Conservation (phyloP, 2,888 invertebrate genomes). For the Nipponacmea schrenckii region DNA sequence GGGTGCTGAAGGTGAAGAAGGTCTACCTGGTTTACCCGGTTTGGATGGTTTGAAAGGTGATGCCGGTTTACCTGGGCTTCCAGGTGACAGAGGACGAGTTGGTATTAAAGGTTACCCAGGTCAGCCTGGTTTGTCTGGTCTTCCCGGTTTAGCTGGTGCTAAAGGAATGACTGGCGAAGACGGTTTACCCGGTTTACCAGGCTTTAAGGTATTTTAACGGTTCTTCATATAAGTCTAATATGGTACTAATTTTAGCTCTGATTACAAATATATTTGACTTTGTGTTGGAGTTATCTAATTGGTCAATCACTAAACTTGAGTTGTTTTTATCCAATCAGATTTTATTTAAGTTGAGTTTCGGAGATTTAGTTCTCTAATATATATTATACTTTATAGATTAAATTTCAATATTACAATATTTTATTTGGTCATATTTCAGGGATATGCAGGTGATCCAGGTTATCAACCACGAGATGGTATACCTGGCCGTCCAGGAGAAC, state of each 20-base stretch:
- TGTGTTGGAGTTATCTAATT: too few species aligned
- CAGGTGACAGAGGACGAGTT: constrained; percentile 66
- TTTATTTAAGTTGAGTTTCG: too few species aligned
- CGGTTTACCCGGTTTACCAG: constrained; percentile 44
- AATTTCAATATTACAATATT: too few species aligned
- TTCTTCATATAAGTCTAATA: too few species aligned
- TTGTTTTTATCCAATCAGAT: constrained; percentile 6
- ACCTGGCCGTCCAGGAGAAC: constrained; percentile 54
- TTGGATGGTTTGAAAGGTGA: constrained; percentile 53
- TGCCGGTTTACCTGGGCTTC: constrained; percentile 59
- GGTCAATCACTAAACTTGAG: too few species aligned
- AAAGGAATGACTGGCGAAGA: constrained; percentile 50
- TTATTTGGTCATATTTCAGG: background rate
- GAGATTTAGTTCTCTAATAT: too few species aligned
- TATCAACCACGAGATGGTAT: constrained; percentile 36
- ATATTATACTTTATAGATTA: too few species aligned
- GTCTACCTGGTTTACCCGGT: constrained; percentile 44
- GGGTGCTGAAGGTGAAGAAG: constrained; percentile 49
- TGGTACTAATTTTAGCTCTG: too few species aligned
- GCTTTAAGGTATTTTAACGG: background rate
- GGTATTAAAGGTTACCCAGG: constrained; percentile 67
- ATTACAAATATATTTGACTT: background rate
- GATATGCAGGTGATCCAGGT: background rate
- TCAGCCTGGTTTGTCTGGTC: constrained; percentile 54
- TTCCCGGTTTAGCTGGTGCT: constrained; percentile 44